phyloP scores from a whole-genome alignment of 53 echinoderm and acorn worm species.

The Arbacia lixula region DNA sequence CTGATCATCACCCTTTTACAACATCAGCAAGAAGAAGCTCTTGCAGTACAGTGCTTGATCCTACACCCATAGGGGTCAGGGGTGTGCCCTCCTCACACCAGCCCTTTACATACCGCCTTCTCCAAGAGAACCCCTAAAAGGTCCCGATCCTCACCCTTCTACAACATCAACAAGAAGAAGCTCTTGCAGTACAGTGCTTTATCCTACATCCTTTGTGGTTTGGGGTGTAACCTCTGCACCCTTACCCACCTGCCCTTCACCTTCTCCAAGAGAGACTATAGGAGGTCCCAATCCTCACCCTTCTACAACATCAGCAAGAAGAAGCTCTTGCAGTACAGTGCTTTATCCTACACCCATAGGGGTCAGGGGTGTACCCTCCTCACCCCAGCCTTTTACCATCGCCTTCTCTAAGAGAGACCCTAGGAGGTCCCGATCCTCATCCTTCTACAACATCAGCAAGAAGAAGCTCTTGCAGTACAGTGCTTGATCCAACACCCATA shows the following conservation, averaged over 20 bases:
- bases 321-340: not conserved
- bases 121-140: not conserved
- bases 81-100: not conserved
- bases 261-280: not conserved
- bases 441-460: too few relatives aligned
- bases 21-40: constrained; percentile 24
- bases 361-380: too few relatives aligned
- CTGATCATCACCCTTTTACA: not conserved
- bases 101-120: not conserved
- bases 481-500: not conserved
- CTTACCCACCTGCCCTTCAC: not conserved
- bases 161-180: too few relatives aligned
- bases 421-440: too few relatives aligned
- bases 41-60: constrained; percentile 28
- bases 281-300: not conserved
- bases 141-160: too few relatives aligned
- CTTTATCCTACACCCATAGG: not conserved
- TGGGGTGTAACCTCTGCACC: not conserved
- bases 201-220: not conserved
- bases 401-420: too few relatives aligned
- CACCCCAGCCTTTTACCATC: too few relatives aligned
- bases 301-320: not conserved
- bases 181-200: not conserved
- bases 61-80: not conserved
- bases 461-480: too few relatives aligned